Percentiles rank a stretch among this genome's conserved stretches.
Evolutionary conservation across 2,797 vertebrate species (phyloP).

Genomic region (Chrosomus eos): DNA sequence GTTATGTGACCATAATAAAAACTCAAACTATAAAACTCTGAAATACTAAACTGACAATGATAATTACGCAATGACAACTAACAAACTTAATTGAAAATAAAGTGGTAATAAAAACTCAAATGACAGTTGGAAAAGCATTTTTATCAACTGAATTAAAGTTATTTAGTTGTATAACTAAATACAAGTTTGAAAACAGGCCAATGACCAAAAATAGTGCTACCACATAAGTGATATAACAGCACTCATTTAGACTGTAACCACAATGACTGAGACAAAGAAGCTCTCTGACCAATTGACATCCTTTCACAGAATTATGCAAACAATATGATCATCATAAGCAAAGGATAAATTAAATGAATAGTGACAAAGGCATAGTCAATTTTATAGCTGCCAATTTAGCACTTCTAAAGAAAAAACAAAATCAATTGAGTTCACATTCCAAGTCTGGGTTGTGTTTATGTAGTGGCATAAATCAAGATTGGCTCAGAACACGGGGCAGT

Average conservation of each 20-base stretch:
- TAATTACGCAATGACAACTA: background rate
- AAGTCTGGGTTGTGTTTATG: background rate
- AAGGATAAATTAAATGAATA: background rate
- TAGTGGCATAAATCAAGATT: constrained; percentile 30
- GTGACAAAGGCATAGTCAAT: background rate
- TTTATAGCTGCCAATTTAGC: background rate
- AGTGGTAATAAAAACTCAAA: background rate
- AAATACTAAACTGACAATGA: background rate
- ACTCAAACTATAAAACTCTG: background rate
- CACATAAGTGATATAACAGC: background rate
- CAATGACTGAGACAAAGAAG: background rate
- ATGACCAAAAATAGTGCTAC: background rate
- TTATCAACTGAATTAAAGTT: background rate
- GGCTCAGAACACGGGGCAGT: constrained; percentile 46
- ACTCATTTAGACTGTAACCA: background rate
- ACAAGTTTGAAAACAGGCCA: background rate
- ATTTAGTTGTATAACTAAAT: background rate
- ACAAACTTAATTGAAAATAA: background rate
- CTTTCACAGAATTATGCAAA: background rate
- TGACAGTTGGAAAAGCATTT: background rate
- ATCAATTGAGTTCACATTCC: background rate
- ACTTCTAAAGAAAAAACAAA: background rate
- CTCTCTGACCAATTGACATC: background rate
- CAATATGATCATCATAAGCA: background rate
- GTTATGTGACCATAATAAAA: too few relatives aligned